Percentiles rank a stretch among this genome's conserved stretches.
These are phyloP conservation scores for Panagrolaimus sp. DNA, from an alignment of 1,140 invertebrate species.

Conservation along the genomic window DNA sequence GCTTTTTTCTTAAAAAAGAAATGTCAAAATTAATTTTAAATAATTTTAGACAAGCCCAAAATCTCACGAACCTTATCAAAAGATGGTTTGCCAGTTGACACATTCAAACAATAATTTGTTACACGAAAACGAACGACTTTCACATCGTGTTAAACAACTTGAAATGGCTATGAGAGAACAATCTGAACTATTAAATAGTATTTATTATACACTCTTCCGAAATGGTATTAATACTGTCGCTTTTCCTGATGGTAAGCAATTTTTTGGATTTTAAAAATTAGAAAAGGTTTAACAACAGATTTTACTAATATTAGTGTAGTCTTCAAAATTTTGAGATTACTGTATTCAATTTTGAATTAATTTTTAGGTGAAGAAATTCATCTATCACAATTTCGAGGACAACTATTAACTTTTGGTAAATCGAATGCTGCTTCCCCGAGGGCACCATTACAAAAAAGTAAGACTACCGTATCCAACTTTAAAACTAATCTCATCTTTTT, in stretches of 20 bases:
- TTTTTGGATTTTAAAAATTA: no score
- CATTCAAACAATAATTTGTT: neutral
- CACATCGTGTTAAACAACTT: constrained; percentile 1
- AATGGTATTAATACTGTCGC: constrained; percentile 14
- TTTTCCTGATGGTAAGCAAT: constrained; percentile 2
- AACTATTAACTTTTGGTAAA: neutral
- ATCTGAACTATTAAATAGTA: neutral
- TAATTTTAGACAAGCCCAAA: neutral
- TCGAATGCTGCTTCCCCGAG: no score
- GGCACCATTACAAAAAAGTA: neutral
- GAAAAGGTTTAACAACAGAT: neutral
- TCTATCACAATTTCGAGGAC: constrained; percentile 7
- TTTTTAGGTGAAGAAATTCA: constrained; percentile 13
- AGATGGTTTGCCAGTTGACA: constrained; percentile 5
- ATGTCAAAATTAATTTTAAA: neutral
- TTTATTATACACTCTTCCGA: neutral
- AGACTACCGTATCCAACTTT: neutral
- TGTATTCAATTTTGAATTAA: neutral
- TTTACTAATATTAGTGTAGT: neutral
- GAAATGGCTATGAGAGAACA: neutral
- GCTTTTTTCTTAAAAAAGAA: neutral
- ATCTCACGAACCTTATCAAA: neutral
- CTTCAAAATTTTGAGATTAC: neutral
- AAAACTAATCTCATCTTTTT: neutral
- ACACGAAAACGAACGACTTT: constrained; percentile 6